Percentiles rank a stretch among this genome's conserved stretches.
phyloP scores from a whole-genome alignment of 2,797 vertebrate genomes.

The Dermochelys coriacea region DNA sequence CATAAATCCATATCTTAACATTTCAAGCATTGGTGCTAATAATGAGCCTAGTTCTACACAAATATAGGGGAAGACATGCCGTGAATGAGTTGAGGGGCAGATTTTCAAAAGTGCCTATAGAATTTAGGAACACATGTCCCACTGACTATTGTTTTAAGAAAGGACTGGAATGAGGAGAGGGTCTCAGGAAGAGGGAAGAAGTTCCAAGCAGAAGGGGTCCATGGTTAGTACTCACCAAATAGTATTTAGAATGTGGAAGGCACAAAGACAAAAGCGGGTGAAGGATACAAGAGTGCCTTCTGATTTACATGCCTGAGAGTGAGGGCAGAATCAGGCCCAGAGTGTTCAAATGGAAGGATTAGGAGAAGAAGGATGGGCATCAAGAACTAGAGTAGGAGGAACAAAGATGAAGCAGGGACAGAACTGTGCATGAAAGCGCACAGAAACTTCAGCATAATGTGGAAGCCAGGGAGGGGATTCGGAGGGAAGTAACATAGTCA shows the following conservation, averaged over 20 bases:
- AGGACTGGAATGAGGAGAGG: neutral
- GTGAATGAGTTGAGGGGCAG: neutral
- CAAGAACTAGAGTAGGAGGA: neutral
- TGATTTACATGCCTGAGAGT: neutral
- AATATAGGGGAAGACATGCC: neutral
- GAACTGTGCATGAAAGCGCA: fast-evolving
- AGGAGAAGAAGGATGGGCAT: neutral
- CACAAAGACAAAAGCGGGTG: neutral
- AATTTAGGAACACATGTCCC: neutral
- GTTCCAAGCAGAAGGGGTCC: neutral
- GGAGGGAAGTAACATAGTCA: neutral
- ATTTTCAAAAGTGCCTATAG: neutral
- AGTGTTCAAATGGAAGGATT: neutral
- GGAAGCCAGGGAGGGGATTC: neutral
- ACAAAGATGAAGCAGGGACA: neutral
- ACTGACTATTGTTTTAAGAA: neutral
- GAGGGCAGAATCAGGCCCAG: neutral
- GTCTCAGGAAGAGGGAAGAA: neutral
- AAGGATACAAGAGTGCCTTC: neutral
- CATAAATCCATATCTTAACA: neutral
- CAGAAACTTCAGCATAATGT: neutral
- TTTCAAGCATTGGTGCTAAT: neutral
- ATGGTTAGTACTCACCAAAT: neutral
- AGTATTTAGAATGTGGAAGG: neutral
- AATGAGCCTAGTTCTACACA: neutral